Base-by-base conservation (phyloP, 2,888 invertebrate genomes). In the Tetranychus piercei region DNA sequence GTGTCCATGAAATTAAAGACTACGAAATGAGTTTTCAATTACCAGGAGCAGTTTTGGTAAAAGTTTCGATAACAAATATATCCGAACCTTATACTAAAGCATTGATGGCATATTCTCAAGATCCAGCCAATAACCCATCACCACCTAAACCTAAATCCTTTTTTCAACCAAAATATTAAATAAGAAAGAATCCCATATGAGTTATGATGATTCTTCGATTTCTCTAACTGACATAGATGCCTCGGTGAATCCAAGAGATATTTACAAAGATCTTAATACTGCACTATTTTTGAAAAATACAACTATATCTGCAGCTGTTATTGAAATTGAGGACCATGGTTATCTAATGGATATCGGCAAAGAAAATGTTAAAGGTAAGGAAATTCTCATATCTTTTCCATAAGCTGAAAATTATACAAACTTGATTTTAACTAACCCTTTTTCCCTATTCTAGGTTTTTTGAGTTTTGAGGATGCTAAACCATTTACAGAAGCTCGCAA, bases 301-400 rank as follows among this genome's bases (percentile, higher is more conserved):
- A 23, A 69, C 23, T 20, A 20, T 69, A 23, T 23, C 11, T 20
- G 69, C 69, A 5, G 88, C 88, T 0, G 86, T 94, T 1, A 83
- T 85, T 7, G 90, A 90, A 76, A 83, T 88, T 23, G 90, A 92
- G 81, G 93, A 94, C 80, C 91, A 94, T 81, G 93, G 92, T 1
- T 93, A 88, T 80, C 86, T 89, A 72, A 87, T 94, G 81, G 90
- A 91, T 80, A 84, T 89, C 6, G 94, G 94, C 4, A 85, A 92
- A 1, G 84, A 86, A n/a, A 87, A 72, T 85, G 7, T 69, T 11
- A 11, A n/a, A n/a, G n/a, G n/a, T n/a, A n/a, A n/a, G n/a, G n/a
- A n/a, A n/a, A n/a, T n/a, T n/a, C n/a, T n/a, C n/a, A 8, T 20
- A 1, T 67, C 34, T 34, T 34, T 34, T 34, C 34, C 5, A 34